Percentiles rank a stretch among this genome's conserved stretches.
phyloP scores from a whole-genome alignment of 1,140 invertebrate species.

The Diabrotica virgifera region DNA sequence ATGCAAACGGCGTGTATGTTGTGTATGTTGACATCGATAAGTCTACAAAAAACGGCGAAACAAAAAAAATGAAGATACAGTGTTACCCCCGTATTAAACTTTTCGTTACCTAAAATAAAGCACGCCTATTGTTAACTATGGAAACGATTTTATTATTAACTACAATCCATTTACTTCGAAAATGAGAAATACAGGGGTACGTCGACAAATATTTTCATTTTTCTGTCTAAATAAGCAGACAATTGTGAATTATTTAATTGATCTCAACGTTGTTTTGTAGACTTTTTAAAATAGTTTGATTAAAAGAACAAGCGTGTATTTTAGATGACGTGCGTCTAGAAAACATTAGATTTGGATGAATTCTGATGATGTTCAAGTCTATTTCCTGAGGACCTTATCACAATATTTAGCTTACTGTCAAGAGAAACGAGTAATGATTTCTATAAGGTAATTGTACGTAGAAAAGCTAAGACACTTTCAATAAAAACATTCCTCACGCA shows the following conservation, averaged over 20 bases:
- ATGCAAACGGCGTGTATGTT: constrained; percentile 20
- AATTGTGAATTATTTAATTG: not conserved
- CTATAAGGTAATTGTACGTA: not conserved
- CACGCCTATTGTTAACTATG: too few relatives aligned
- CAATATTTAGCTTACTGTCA: constrained; percentile 37
- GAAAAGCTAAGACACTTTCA: too few relatives aligned
- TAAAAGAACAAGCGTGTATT: not conserved
- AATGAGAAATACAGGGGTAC: not conserved
- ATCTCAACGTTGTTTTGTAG: too few relatives aligned
- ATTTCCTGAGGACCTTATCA: constrained; percentile 47
- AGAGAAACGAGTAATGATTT: constrained; percentile 11
- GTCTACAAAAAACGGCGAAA: too few relatives aligned
- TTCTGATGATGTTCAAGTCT: constrained; percentile 41
- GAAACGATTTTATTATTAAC: too few relatives aligned
- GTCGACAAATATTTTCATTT: too few relatives aligned
- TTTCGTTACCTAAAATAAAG: too few relatives aligned
- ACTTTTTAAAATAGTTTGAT: not conserved
- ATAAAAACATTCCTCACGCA: too few relatives aligned
- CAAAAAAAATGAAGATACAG: too few relatives aligned
- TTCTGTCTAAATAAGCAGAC: not conserved
- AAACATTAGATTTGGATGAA: constrained; percentile 36
- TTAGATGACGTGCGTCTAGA: constrained; percentile 14
- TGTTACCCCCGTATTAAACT: too few relatives aligned
- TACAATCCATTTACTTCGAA: not conserved
- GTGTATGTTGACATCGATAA: too few relatives aligned